Evolutionary conservation across 1,140 invertebrate genomes (phyloP).

Genomic region (Drosophila prosaltans): DNA sequence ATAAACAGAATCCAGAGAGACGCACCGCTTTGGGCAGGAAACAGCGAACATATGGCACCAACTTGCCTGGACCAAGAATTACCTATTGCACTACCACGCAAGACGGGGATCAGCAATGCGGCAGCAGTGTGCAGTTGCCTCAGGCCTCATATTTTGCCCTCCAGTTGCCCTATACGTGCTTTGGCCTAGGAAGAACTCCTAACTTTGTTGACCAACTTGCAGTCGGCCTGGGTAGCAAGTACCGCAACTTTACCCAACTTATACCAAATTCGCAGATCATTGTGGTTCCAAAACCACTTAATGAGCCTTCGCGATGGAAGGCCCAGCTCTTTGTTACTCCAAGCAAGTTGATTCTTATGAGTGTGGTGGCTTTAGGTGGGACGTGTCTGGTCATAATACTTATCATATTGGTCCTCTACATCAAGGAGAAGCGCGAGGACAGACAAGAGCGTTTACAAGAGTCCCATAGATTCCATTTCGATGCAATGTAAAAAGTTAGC

Average conservation of each 20-base stretch:
- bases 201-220: slow-evolving; percentile 97
- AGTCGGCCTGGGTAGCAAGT: slow-evolving; percentile 90
- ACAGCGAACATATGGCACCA: slow-evolving; percentile 92
- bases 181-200: slow-evolving; percentile 97
- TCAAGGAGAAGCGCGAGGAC: slow-evolving; percentile 96
- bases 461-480: slow-evolving; percentile 93
- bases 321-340: slow-evolving; percentile 98
- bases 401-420: slow-evolving; percentile 94
- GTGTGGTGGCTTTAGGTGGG: slow-evolving; percentile 93
- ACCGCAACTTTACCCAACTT: slow-evolving; percentile 93
- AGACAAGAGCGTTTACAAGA: slow-evolving; percentile 94
- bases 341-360: slow-evolving; percentile 95
- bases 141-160: slow-evolving; percentile 96
- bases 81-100: slow-evolving; percentile 93
- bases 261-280: slow-evolving; percentile 99
- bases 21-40: slow-evolving; percentile 89
- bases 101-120: slow-evolving; percentile 89
- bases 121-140: slow-evolving; percentile 93
- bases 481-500: slow-evolving; percentile 86
- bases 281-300: slow-evolving; percentile 93
- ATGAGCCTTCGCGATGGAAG: slow-evolving; percentile 92
- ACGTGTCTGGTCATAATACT: slow-evolving; percentile 93
- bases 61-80: slow-evolving; percentile 94
- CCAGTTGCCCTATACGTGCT: slow-evolving; percentile 96
- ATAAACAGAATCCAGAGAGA: slow-evolving; percentile 87